Evolutionary conservation across 2,113 vertebrate species (phyloP), one percentile per base, ranked within the genome.

Genomic region (Ibidorhyncha struthersii): DNA sequence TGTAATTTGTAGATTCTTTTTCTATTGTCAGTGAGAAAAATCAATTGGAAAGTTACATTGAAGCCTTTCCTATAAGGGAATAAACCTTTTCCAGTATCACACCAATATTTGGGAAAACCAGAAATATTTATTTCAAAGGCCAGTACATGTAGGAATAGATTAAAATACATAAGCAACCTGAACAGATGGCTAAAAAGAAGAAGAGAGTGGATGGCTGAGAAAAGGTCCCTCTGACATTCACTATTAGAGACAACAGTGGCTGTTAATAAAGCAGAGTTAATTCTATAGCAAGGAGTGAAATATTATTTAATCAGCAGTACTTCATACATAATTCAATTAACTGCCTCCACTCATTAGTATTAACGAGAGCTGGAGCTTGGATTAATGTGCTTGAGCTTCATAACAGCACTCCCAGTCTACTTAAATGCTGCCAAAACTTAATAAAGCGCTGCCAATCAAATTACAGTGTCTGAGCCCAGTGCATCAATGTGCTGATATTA

Each of bases 281-380:
- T 98, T 97, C 95, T 98, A 76, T 96, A 97, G 96, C 93, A 96
- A 96, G 96, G 89, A 98, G 94, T 96, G 96, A 98, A 98, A 98
- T 98, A 98, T 98, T 98, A 98, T 98, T 98, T 98, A 98, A 98
- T 98, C 98, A 98, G 94, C 96, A 95, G 93, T 81, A 96, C 97
- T 98, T 98, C 98, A 98, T 98, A 97, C 97, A 98, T 98, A 98
- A 98, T 98, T 98, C 98, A 98, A 98, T 98, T 98, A 98, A 97
- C 97, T 98, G 97, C 96, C 97, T 98, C 98, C 96, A 96, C 93
- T 98, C 97, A 96, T 98, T 97, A 98, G 98, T 98, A 98, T 98
- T 98, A 98, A 98, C 89, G 81, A 98, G 97, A 98, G 96, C 76
- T 86, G 81, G 96, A 98, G 93, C 88, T 96, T 92, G 96, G 93